Conservation (phyloP, 1,140 invertebrate species). For the Drosophila erecta region DNA sequence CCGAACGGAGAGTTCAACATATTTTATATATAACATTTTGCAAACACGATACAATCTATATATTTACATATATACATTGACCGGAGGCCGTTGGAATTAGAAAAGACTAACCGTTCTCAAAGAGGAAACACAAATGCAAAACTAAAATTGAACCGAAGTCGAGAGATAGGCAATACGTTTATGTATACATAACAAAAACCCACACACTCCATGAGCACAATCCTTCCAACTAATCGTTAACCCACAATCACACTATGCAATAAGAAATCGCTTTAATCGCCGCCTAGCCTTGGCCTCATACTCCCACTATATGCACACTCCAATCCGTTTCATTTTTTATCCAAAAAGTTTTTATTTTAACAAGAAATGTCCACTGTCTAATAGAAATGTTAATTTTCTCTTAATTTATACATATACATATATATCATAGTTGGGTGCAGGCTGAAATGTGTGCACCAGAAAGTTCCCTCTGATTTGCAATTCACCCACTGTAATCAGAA, state of each 20-base stretch:
- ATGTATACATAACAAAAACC: constrained; percentile 22
- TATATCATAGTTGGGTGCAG: constrained; percentile 54
- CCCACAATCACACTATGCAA: constrained; percentile 32
- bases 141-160: constrained; percentile 41
- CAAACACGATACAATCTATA: constrained; percentile 55
- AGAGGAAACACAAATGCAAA: constrained; percentile 55
- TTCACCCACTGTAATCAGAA: constrained; percentile 31
- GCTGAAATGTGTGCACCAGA: constrained; percentile 28
- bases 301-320: constrained; percentile 28
- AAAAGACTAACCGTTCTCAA: constrained; percentile 79
- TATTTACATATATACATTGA: constrained; percentile 56
- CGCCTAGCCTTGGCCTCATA: constrained; percentile 67
- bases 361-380: constrained; percentile 39
- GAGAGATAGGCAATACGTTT: constrained; percentile 46
- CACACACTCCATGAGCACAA: constrained; percentile 47
- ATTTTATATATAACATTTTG: constrained; percentile 80
- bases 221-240: constrained; percentile 39
- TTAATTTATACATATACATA: constrained; percentile 56
- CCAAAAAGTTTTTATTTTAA: constrained; percentile 42
- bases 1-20: constrained; percentile 63
- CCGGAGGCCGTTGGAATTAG: constrained; percentile 58
- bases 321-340: constrained; percentile 34
- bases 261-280: constrained; percentile 60
- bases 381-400: constrained; percentile 52
- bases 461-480: constrained; percentile 39